These are phyloP conservation scores for Suricata suricatta DNA, from an alignment of 2,113 vertebrate species.

Conservation along the genomic window DNA sequence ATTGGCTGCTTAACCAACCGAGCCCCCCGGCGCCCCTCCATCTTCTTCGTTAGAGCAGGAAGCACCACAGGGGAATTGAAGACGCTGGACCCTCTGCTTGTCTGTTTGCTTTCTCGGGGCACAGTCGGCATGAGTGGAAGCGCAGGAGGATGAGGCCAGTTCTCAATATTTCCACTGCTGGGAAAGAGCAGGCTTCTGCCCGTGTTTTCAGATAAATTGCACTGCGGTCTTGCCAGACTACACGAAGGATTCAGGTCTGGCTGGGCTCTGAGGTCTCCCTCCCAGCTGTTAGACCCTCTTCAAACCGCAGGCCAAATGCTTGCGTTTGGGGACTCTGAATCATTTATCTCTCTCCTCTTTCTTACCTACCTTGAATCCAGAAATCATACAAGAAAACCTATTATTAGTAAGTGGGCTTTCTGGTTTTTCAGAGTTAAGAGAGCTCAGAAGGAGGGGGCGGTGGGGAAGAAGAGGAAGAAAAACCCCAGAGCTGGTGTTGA, in stretches of 20 bases:
- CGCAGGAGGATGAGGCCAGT: neutral
- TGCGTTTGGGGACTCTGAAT: neutral
- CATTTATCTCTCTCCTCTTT: constrained; percentile 41
- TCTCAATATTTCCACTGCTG: constrained; percentile 1
- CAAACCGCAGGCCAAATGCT: constrained; percentile 51
- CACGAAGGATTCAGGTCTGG: neutral
- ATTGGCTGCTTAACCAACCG: too few species aligned
- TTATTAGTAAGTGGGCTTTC: constrained; percentile 51
- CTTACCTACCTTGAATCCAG: constrained; percentile 57
- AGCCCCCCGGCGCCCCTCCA: neutral
- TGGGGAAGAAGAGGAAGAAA: neutral
- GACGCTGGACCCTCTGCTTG: too few species aligned
- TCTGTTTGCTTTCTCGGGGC: neutral
- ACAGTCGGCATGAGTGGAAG: neutral
- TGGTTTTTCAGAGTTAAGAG: constrained; percentile 38
- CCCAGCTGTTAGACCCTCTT: constrained; percentile 44
- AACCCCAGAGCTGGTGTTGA: neutral
- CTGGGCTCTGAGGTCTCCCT: neutral
- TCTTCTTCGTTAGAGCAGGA: neutral
- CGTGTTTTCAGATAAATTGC: neutral
- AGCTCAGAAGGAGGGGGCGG: neutral
- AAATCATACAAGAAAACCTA: constrained; percentile 17
- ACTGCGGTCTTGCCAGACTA: neutral
- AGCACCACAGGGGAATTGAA: neutral
- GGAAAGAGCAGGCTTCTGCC: neutral